Evolutionary conservation across 2,113 vertebrate species (phyloP), one percentile per base, ranked within the genome.

Genomic region (Holacanthus passer): DNA sequence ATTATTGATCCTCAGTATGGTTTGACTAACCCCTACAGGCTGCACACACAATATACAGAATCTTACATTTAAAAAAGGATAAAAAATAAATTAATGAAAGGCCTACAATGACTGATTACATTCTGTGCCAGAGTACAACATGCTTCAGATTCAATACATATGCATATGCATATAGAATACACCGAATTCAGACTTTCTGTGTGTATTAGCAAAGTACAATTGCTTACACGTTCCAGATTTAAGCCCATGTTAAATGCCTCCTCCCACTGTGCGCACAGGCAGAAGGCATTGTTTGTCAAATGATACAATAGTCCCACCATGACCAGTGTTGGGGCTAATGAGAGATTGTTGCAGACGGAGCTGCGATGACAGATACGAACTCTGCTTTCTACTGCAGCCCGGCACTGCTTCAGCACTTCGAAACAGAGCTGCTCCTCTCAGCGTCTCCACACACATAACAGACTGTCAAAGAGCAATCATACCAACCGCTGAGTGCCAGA

Each of bases 401-500:
- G 73, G 27, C 24, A 52, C 58, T 32, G 45, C 80, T 77, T 62
- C 76, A 32, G 77, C 31, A 60, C 55, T 37, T 65, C 71, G 17
- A 48, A 37, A 60, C 55, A 75, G n/a, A 9, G 2, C 41, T 19
- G 4, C 35, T 52, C 62, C 39, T 63, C 63, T 53, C 75, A 52
- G 70, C 37, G 13, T 71, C 74, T 66, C 58, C 13, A 73, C 62
- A 43, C 41, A 66, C 24, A 31, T 43, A 77, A 59, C 47, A 60
- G 12, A 12, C 69, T 41, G 70, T 85, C 39, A 80, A 66, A 82
- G 83, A 85, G 58, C 59, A 86, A 72, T 86, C 55, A 41, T 6
- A 50, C 67, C 82, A 73, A 19, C 71, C 77, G 70, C 77, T 50
- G 77, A 72, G 87, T n/a, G 2, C 47, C 80, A 82, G 47, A 88